A percentile compares a stretch with the other conserved stretches of the same genome.
Evolutionary conservation across 2,797 vertebrate species (phyloP).

Genomic region (Pipistrellus pygmaeus): DNA sequence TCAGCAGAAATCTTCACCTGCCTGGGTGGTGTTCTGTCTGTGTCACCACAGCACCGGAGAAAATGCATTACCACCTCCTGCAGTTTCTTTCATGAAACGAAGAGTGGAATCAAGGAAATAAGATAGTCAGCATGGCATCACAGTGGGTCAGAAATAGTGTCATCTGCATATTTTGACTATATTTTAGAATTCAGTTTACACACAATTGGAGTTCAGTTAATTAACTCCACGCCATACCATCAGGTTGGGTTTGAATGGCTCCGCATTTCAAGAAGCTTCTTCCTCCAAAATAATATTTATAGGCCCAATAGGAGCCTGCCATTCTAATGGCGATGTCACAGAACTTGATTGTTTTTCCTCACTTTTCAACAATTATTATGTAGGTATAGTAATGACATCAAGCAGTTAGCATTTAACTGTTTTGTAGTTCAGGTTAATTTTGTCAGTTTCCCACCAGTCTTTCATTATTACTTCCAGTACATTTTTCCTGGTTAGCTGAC

Average conservation of each 20-base stretch:
- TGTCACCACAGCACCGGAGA: not conserved
- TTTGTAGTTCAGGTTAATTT: slow-evolving; percentile 28
- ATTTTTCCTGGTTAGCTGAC: slow-evolving; percentile 58
- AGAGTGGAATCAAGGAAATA: not conserved
- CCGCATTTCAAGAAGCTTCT: slow-evolving; percentile 59
- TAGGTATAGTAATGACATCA: not conserved
- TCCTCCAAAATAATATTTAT: slow-evolving; percentile 43
- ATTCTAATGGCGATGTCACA: not conserved
- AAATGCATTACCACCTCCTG: not conserved
- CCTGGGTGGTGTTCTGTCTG: not conserved
- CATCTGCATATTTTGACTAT: slow-evolving; percentile 50
- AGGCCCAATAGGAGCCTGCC: not conserved
- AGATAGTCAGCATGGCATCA: not conserved
- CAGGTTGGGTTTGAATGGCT: slow-evolving; percentile 44
- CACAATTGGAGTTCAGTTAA: slow-evolving; percentile 61
- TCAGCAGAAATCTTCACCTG: slow-evolving; percentile 54
- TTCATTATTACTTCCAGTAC: not conserved
- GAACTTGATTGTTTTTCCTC: not conserved
- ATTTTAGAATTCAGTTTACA: slow-evolving; percentile 68
- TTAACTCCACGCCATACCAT: slow-evolving; percentile 59
- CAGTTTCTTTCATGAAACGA: not conserved
- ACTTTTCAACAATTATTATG: not conserved
- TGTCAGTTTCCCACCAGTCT: not conserved
- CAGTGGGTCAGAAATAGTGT: not conserved
- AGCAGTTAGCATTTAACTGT: not conserved